Conservation (phyloP, 2,113 vertebrate species). For the Cynocephalus volans region DNA sequence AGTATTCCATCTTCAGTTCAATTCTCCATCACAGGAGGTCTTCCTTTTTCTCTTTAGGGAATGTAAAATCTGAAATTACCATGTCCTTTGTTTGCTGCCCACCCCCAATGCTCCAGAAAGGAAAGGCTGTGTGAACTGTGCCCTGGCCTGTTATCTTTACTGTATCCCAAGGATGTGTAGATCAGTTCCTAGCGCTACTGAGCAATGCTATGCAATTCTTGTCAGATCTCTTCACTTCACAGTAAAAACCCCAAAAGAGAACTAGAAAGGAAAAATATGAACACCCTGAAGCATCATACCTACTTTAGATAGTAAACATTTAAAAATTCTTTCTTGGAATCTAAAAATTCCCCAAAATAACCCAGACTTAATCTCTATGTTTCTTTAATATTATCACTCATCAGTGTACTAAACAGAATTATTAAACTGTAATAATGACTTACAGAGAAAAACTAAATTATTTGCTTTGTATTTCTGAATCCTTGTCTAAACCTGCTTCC, state of each 20-base stretch:
- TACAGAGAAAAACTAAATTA: slow-evolving; percentile 22
- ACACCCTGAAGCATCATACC: neutral
- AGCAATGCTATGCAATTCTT: neutral
- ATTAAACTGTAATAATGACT: slow-evolving; percentile 5
- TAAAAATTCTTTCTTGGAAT: neutral
- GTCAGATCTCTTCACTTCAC: neutral
- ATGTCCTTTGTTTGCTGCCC: neutral
- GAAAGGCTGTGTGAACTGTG: neutral
- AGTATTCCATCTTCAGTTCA: neutral
- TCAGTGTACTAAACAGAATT: slow-evolving; percentile 1
- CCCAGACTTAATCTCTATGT: neutral
- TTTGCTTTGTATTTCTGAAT: slow-evolving; percentile 17
- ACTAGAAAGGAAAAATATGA: neutral
- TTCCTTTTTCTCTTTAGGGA: neutral
- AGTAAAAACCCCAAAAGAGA: neutral
- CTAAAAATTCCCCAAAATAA: neutral
- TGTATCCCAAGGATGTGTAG: neutral
- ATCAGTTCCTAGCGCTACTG: neutral
- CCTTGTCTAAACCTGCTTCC: neutral
- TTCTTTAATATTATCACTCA: neutral
- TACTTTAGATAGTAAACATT: neutral
- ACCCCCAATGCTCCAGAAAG: slow-evolving; percentile 6
- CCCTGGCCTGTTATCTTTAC: neutral
- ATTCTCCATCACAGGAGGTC: neutral
- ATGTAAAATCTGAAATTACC: neutral